Evolutionary conservation across 37 sponge, comb jelly and placozoan genomes (phyloP).

Genomic region (Diacarnus erythraeanus): DNA sequence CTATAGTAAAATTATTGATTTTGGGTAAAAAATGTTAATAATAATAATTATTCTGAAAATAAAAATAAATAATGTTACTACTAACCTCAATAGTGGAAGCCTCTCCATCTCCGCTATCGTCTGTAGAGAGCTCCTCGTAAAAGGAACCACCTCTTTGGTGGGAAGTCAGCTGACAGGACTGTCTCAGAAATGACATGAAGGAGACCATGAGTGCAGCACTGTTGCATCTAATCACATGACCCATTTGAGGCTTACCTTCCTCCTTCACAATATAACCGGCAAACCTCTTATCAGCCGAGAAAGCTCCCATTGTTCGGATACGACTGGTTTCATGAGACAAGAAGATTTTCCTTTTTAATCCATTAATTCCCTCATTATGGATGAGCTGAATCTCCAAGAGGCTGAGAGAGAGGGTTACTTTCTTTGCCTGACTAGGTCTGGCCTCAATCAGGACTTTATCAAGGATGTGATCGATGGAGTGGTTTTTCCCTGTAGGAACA

Average conservation of each 20-base stretch:
- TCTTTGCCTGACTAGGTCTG: constrained; percentile 24
- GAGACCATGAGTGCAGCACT: constrained; percentile 53
- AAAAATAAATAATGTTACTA: neutral
- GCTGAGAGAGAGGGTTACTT: constrained; percentile 42
- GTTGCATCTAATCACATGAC: constrained; percentile 55
- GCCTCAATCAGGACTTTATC: constrained; percentile 25
- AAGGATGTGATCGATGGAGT: constrained; percentile 40
- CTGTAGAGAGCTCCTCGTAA: constrained; percentile 48
- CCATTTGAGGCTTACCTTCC: constrained; percentile 43
- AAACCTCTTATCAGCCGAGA: constrained; percentile 42
- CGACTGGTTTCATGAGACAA: constrained; percentile 43
- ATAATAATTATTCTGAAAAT: too few species aligned
- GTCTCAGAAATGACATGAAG: constrained; percentile 35
- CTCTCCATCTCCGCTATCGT: constrained; percentile 38
- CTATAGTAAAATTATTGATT: too few species aligned
- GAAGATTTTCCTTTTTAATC: neutral
- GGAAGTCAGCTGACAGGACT: constrained; percentile 54
- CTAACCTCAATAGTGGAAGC: constrained; percentile 20
- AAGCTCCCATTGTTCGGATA: constrained; percentile 48
- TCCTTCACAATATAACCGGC: constrained; percentile 62
- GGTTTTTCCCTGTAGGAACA: constrained; percentile 9
- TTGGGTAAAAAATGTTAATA: too few species aligned
- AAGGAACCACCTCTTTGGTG: constrained; percentile 49
- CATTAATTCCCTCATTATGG: neutral
- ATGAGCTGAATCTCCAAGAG: constrained; percentile 32